Percentiles rank a stretch among this genome's conserved stretches.
Conservation (phyloP, 92 coral and sea anemone species). For the Epizoanthus illoricatus region DNA sequence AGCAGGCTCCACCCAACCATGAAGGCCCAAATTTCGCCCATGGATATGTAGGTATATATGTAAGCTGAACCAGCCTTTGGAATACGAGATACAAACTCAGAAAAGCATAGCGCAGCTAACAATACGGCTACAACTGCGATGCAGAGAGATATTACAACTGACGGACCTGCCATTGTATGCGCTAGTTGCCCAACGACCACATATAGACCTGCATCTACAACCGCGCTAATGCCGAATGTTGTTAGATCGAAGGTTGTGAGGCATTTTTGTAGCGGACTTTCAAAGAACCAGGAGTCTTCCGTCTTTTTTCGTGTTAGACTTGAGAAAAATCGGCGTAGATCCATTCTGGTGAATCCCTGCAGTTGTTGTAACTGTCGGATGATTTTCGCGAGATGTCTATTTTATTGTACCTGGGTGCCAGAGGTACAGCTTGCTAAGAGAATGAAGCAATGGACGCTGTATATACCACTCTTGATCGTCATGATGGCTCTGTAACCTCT, state of each 20-base stretch:
- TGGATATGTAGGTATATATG: conserved; percentile 68
- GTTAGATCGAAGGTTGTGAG: conserved; percentile 71
- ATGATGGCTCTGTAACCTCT: no score
- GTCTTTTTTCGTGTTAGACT: conserved; percentile 64
- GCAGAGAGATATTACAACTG: conserved; percentile 66
- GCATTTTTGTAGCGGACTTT: conserved; percentile 65
- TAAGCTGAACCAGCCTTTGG: conserved; percentile 81
- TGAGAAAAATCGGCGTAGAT: conserved; percentile 23
- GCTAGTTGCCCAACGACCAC: conserved; percentile 81
- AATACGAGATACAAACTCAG: conserved; percentile 74
- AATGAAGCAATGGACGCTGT: no score
- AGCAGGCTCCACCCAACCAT: conserved; percentile 81
- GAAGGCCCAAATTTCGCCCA: conserved; percentile 86
- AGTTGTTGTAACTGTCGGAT: neutral
- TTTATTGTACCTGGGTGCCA: neutral
- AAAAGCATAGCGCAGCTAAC: conserved; percentile 73
- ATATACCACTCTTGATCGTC: no score
- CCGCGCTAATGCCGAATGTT: conserved; percentile 68
- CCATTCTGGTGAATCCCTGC: conserved; percentile 23
- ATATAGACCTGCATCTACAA: conserved; percentile 76
- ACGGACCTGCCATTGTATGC: conserved; percentile 70
- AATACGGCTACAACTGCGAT: conserved; percentile 70
- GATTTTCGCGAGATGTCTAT: neutral
- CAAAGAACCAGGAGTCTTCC: conserved; percentile 49
- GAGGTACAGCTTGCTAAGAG: no score